Base-by-base conservation (phyloP, 2,888 invertebrate species). In the Fragum sueziense region DNA sequence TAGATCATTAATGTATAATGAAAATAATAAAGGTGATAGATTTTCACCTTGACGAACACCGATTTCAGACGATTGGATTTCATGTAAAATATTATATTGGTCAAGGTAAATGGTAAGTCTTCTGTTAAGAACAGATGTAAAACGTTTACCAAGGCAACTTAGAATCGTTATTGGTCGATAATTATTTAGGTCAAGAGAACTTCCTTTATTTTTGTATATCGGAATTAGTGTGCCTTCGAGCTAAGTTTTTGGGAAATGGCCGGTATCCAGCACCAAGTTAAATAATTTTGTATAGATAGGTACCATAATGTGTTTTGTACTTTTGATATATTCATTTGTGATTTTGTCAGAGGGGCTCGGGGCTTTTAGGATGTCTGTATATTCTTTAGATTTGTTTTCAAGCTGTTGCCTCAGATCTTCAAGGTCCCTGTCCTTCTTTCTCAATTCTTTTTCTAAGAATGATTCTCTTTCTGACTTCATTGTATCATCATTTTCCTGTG, bases 81-180 rank as follows among this genome's bases (percentile, higher is more conserved):
- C 37, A 22, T 65, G n/a, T 31, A 65, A 6, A n/a, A 65, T 33
- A n/a, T 37, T 7, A 22, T 65, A 27, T 17, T 31, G 9, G n/a
- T 65, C 37, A 11, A 51, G 6, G 33, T 11, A 70, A n/a, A 6
- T 54, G 9, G 20, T 51, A 4, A 70, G 31, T 29, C 70, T 51
- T 29, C 6, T 17, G 31, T 70, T 70, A 27, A 70, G 25, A 33
- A 70, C 51, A 20, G 52, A 7, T 51, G 70, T 52, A 29, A 70
- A 70, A 27, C 51, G 9, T 51, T 70, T 52, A 14, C 52, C 70
- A 7, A 22, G 27, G 27, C 47, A 47, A 29, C 68, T 68, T 2
- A 47, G 68, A 25, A 70, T 47, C 2, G 65, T 34, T 65, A 65
- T 65, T 65, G 33, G 65, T 34, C 65, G 31, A 29, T 65, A 65